These are phyloP conservation scores for Physocephala rufipes DNA, from an alignment of 2,888 invertebrate species.

Conservation along the genomic window DNA sequence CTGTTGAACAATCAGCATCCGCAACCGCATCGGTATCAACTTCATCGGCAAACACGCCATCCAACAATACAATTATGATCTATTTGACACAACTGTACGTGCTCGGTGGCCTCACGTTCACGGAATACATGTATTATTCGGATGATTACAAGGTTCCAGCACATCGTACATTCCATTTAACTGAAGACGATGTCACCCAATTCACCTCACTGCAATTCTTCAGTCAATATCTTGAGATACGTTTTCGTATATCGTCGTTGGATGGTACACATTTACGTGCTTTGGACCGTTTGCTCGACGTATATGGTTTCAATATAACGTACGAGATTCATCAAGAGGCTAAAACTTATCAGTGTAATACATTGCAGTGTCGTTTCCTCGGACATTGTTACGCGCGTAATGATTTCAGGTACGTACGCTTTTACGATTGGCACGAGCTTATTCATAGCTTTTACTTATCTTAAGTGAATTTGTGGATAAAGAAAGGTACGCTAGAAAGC, in stretches of 20 bases:
- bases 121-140: slow-evolving; percentile 80
- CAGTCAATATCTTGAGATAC: slow-evolving; percentile 81
- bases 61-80: slow-evolving; percentile 79
- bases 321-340: slow-evolving; percentile 78
- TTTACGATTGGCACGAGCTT: too few species aligned
- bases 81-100: slow-evolving; percentile 91
- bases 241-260: slow-evolving; percentile 75
- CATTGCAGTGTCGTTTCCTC: slow-evolving; percentile 83
- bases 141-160: slow-evolving; percentile 75
- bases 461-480: too few species aligned
- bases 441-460: too few species aligned
- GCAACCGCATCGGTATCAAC: neutral
- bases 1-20: slow-evolving; percentile 33
- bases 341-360: slow-evolving; percentile 75
- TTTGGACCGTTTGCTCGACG: slow-evolving; percentile 80
- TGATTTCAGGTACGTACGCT: slow-evolving; percentile 72
- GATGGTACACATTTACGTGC: slow-evolving; percentile 87
- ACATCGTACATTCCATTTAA: slow-evolving; percentile 74
- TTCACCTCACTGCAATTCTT: slow-evolving; percentile 71
- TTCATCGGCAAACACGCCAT: slow-evolving; percentile 41
- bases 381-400: slow-evolving; percentile 81
- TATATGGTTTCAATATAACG: slow-evolving; percentile 92
- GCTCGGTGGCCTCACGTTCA: slow-evolving; percentile 78
- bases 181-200: slow-evolving; percentile 78
- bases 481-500: too few species aligned